Evolutionary conservation across 35 echinoderm and acorn worm genomes (phyloP).

Genomic region (Hemicentrotus pulcherrimus): DNA sequence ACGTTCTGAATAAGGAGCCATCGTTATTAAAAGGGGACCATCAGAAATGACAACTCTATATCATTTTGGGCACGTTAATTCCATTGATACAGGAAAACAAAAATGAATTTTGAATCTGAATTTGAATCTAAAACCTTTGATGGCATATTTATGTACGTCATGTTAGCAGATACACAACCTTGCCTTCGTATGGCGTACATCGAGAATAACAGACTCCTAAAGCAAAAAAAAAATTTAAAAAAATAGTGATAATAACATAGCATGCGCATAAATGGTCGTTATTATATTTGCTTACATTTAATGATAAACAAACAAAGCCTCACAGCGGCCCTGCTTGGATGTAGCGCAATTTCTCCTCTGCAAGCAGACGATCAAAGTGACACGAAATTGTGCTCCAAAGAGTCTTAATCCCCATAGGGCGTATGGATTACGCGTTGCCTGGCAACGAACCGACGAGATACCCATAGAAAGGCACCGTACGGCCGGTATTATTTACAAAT

Average conservation of each 20-base stretch:
- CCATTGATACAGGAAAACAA: too few relatives aligned
- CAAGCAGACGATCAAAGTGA: neutral
- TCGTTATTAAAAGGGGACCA: too few relatives aligned
- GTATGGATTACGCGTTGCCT: neutral
- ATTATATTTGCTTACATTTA: neutral
- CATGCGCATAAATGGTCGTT: neutral
- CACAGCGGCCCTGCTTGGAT: neutral
- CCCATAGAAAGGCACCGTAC: neutral
- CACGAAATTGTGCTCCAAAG: neutral
- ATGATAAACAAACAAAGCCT: neutral
- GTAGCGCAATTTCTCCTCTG: neutral
- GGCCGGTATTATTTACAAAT: neutral
- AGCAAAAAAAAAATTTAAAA: too few relatives aligned
- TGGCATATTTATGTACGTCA: too few relatives aligned
- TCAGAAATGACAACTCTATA: too few relatives aligned
- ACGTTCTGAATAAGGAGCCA: too few relatives aligned
- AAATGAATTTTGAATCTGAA: too few relatives aligned
- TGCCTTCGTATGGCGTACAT: neutral
- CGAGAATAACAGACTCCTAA: neutral
- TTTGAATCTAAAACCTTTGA: too few relatives aligned
- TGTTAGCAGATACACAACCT: neutral
- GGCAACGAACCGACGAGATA: neutral
- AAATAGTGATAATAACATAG: neutral
- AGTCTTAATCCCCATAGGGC: slow-evolving; percentile 8
- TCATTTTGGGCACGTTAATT: too few relatives aligned